Conservation (phyloP, 2,113 vertebrate species). For the Dromas ardeola region DNA sequence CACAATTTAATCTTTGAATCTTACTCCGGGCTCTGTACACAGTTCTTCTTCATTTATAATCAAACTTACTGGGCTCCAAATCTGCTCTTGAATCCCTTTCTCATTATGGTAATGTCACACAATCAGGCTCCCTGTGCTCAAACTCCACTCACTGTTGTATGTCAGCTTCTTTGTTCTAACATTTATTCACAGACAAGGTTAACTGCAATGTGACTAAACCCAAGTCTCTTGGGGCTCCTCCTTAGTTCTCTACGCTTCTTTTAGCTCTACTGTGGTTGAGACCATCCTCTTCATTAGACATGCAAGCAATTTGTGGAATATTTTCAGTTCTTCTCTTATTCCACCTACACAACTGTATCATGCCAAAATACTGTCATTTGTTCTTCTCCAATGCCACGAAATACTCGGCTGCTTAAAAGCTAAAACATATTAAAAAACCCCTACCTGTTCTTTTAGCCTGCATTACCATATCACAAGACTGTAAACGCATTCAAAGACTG, state of each 20-base stretch:
- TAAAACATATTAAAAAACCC: neutral
- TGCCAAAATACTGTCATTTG: constrained; percentile 3
- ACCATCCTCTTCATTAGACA: constrained; percentile 47
- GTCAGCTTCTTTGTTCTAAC: neutral
- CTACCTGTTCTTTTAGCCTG: neutral
- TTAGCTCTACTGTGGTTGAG: constrained; percentile 34
- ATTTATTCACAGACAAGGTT: neutral
- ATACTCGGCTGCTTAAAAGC: neutral
- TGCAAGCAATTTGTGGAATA: constrained; percentile 23
- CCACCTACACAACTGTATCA: neutral
- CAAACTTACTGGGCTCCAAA: neutral
- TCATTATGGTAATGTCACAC: neutral
- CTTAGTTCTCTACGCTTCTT: neutral
- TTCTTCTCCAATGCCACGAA: neutral
- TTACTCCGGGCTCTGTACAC: neutral
- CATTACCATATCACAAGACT: neutral
- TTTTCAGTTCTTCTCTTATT: constrained; percentile 21
- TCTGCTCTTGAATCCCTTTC: neutral
- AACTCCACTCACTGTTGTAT: neutral
- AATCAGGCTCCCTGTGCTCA: neutral
- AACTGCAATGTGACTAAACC: constrained; percentile 11
- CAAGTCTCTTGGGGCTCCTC: neutral
- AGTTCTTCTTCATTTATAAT: neutral
- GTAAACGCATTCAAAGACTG: neutral
- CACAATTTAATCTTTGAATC: neutral